phyloP scores from a whole-genome alignment of 1,140 invertebrate genomes.

The Drosophila varians region DNA sequence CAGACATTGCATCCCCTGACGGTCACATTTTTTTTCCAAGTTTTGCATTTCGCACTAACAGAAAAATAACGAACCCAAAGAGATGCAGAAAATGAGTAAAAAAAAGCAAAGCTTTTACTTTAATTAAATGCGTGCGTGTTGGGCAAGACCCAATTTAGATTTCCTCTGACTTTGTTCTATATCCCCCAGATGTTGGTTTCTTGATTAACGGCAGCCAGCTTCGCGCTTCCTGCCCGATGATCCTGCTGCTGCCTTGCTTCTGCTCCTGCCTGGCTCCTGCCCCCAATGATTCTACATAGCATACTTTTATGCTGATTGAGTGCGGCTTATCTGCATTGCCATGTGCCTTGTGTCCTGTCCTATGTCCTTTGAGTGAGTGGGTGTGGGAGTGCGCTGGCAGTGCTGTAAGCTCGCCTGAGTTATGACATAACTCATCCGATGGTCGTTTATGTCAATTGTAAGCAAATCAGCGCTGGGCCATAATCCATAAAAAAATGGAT shows the following conservation, averaged over 20 bases:
- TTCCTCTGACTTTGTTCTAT: constrained; percentile 58
- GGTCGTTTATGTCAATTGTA: constrained; percentile 78
- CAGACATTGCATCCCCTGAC: constrained; percentile 57
- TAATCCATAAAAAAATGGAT: constrained; percentile 50
- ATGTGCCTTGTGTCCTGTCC: constrained; percentile 11
- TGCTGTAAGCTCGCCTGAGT: constrained; percentile 46
- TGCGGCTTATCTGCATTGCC: constrained; percentile 68
- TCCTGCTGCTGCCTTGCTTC: constrained; percentile 12
- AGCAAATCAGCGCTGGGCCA: constrained; percentile 71
- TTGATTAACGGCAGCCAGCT: constrained; percentile 69
- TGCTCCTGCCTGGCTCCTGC: background rate
- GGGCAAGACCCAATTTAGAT: constrained; percentile 68
- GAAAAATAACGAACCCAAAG: constrained; percentile 28
- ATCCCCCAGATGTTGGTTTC: constrained; percentile 38
- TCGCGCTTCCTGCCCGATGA: constrained; percentile 5
- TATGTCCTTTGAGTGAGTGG: background rate
- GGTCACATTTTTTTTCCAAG: constrained; percentile 50
- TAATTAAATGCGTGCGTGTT: constrained; percentile 80
- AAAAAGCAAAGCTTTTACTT: constrained; percentile 74
- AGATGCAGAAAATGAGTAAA: constrained; percentile 20
- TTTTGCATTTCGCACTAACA: constrained; percentile 46
- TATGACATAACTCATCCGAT: constrained; percentile 72
- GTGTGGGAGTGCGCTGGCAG: background rate
- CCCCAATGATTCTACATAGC: constrained; percentile 45
- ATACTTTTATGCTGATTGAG: constrained; percentile 79